phyloP scores from a whole-genome alignment of 2,797 vertebrate genomes.

The Numenius phaeopus region DNA sequence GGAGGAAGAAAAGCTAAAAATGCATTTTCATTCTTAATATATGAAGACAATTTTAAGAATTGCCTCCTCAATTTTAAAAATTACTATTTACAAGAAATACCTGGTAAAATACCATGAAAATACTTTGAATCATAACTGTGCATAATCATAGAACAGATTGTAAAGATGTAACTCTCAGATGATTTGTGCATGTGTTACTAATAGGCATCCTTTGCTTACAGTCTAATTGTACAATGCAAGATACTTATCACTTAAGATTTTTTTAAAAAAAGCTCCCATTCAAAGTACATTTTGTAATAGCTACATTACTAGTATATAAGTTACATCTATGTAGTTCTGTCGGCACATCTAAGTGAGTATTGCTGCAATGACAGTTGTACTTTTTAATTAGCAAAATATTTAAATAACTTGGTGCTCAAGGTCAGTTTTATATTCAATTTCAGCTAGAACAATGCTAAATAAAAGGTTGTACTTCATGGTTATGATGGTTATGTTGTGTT shows the following conservation, averaged over 20 bases:
- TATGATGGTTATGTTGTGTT: neutral
- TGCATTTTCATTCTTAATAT: neutral
- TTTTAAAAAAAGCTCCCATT: neutral
- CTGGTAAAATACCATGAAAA: slow-evolving; percentile 36
- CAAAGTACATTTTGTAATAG: neutral
- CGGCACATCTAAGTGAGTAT: neutral
- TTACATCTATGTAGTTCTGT: neutral
- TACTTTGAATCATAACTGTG: slow-evolving; percentile 8
- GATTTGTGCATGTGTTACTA: slow-evolving; percentile 5
- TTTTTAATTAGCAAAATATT: neutral
- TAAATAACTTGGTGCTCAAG: neutral
- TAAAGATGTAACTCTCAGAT: neutral
- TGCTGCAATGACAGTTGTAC: neutral
- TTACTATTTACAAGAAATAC: slow-evolving; percentile 27
- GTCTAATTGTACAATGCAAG: slow-evolving; percentile 22
- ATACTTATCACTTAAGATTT: neutral
- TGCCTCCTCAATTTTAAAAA: neutral
- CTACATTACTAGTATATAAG: neutral
- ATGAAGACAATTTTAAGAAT: neutral
- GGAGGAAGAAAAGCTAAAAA: slow-evolving; percentile 15
- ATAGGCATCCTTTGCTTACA: slow-evolving; percentile 27
- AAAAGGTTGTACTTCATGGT: neutral
- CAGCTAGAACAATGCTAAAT: neutral
- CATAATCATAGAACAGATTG: neutral
- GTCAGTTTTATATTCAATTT: slow-evolving; percentile 14